These are phyloP conservation scores for Hydriomena furcata DNA, from an alignment of 2,888 invertebrate species.

Conservation along the genomic window DNA sequence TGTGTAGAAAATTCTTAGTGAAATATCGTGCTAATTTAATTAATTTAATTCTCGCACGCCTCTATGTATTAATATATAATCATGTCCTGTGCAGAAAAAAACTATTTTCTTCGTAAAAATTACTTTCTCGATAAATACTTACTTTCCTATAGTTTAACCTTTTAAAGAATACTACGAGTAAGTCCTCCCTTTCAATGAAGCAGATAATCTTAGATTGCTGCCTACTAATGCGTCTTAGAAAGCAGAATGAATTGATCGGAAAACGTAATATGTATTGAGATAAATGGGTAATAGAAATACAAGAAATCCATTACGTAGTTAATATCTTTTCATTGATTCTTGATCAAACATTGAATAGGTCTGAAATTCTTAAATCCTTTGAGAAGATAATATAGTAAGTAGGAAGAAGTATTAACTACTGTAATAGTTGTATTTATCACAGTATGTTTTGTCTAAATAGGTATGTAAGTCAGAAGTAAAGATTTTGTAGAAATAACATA, in stretches of 20 bases:
- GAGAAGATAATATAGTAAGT: too few species aligned
- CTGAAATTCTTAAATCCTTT: too few species aligned
- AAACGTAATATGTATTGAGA: constrained; percentile 18
- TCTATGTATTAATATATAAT: too few species aligned
- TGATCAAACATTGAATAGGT: neutral
- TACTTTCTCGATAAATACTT: neutral
- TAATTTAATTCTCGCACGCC: too few species aligned
- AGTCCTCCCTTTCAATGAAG: constrained; percentile 1
- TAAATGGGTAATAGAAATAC: constrained; percentile 3
- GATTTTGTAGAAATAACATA: too few species aligned
- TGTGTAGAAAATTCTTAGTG: too few species aligned
- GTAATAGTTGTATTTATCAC: too few species aligned
- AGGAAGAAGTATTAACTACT: too few species aligned
- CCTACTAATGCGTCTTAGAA: constrained; percentile 7
- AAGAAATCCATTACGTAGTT: neutral
- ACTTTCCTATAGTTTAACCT: constrained; percentile 1
- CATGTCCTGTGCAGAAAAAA: too few species aligned
- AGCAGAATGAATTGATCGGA: constrained; percentile 1
- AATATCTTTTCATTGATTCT: neutral
- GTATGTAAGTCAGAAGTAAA: too few species aligned
- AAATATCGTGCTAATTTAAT: too few species aligned
- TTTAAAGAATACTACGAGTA: neutral
- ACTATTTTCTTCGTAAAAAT: neutral
- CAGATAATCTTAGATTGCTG: constrained; percentile 19
- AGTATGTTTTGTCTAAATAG: too few species aligned